Evolutionary conservation across 1,140 invertebrate genomes (phyloP), one percentile per base, ranked within the genome.

Genomic region (Drosophila aff.): DNA sequence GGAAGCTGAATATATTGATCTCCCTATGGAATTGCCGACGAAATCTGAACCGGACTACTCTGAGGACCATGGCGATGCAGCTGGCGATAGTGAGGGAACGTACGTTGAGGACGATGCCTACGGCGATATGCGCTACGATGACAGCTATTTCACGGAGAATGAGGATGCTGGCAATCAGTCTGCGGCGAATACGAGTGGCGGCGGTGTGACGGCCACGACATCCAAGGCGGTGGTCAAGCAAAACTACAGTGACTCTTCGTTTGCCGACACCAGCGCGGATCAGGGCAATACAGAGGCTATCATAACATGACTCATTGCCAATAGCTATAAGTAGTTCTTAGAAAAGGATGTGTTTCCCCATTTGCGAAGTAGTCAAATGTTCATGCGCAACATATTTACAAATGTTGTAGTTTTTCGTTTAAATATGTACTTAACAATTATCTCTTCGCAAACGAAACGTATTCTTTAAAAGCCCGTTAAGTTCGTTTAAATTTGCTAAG

Each of bases 31-130:
- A 74, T 73, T 93, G 47, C 82, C 91, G 28, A 93, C 92, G n/a
- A 93, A 93, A 84, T 91, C 92, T 23, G 92, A 93, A 86, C 92
- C 92, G 31, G 92, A 93, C 57, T 93, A 93, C 60, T 79, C 78
- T 49, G 92, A 93, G 50, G 92, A 93, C 33, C 77, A 89, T 41
- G 92, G 80, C 38, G 92, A 93, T 44, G 92, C 91, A 23, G 91
- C 78, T 10, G 92, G 92, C 40, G 85, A 93, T 52, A 91, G 82
- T 33, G 82, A 91, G n/a, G 87, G 89, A 8, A 60, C 82, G n/a
- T 93, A 93, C 62, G 92, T 93, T 28, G 92, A 93, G 62, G 92
- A 93, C 63, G 92, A 93, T 75, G 75, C 92, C 36, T 93, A 93
- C 52, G 92, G 92, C 23, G 92, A 93, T 57, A 91, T 93, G 80